These are phyloP conservation scores for Kradibia gibbosae DNA, from an alignment of 1,140 invertebrate genomes.

Conservation along the genomic window DNA sequence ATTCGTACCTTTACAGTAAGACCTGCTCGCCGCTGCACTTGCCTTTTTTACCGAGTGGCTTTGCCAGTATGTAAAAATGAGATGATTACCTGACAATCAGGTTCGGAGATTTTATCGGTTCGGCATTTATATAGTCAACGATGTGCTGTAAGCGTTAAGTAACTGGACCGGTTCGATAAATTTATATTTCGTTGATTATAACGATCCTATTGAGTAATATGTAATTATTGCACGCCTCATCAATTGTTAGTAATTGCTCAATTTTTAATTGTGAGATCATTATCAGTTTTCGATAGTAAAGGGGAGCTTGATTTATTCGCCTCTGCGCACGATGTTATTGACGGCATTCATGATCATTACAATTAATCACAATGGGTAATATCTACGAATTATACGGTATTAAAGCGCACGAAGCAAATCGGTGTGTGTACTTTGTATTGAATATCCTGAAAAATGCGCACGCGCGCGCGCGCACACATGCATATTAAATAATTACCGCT, in stretches of 20 bases:
- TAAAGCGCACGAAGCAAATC: background rate
- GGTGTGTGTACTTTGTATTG: background rate
- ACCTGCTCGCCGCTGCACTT: background rate
- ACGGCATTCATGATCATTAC: background rate
- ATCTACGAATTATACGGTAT: background rate
- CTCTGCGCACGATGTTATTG: background rate
- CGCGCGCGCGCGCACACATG: background rate
- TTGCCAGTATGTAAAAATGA: background rate
- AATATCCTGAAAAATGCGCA: background rate
- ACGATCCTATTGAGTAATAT: background rate
- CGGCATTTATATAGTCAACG: background rate
- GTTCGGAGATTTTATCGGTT: background rate
- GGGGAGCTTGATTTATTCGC: no score
- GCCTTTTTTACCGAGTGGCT: background rate
- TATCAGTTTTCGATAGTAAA: background rate
- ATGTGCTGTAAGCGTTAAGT: background rate
- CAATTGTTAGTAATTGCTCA: background rate
- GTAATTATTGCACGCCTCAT: background rate
- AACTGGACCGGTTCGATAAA: background rate
- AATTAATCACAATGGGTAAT: background rate
- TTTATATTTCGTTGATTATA: background rate
- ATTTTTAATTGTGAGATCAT: background rate
- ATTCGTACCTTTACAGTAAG: conserved; percentile 2
- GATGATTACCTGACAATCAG: background rate
- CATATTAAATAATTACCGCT: background rate